phyloP scores from a whole-genome alignment of 2,888 invertebrate species.

The Phrixothrix hirtus region DNA sequence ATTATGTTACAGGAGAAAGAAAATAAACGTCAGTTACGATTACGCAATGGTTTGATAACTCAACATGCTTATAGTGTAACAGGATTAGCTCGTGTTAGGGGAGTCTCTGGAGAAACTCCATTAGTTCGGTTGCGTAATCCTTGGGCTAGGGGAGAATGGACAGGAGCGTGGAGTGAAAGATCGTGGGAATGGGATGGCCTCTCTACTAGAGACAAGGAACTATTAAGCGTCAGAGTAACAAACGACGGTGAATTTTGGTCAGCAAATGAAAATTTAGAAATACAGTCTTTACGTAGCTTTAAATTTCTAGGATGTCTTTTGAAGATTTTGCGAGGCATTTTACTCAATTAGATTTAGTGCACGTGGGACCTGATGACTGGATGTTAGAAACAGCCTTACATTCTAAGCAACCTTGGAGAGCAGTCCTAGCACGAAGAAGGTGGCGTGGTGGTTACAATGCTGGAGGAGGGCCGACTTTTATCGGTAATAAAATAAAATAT shows the following conservation, averaged over 20 bases:
- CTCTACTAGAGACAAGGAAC: slow-evolving; percentile 65
- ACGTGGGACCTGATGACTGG: slow-evolving; percentile 79
- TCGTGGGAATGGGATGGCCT: slow-evolving; percentile 72
- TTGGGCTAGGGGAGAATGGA: slow-evolving; percentile 70
- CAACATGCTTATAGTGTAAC: slow-evolving; percentile 73
- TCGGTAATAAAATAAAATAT: slow-evolving; percentile 50
- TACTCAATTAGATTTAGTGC: slow-evolving; percentile 71
- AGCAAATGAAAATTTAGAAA: no score
- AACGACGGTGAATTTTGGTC: slow-evolving; percentile 74
- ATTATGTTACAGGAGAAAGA: slow-evolving; percentile 52
- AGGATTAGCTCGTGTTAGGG: slow-evolving; percentile 70
- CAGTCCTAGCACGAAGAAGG: slow-evolving; percentile 68
- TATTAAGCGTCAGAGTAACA: slow-evolving; percentile 64
- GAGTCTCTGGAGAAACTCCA: slow-evolving; percentile 62
- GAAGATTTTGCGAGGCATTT: slow-evolving; percentile 70
- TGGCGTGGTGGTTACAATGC: slow-evolving; percentile 73
- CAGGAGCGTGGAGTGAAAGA: slow-evolving; percentile 72
- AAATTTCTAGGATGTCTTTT: slow-evolving; percentile 72
- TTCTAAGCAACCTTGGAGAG: slow-evolving; percentile 71
- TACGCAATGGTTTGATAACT: slow-evolving; percentile 67
- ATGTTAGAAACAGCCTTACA: slow-evolving; percentile 69
- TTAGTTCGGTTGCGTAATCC: slow-evolving; percentile 68
- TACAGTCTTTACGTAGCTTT: no score
- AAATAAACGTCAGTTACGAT: slow-evolving; percentile 60
- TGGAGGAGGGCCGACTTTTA: slow-evolving; percentile 67